These are phyloP conservation scores for Rhopalosiphum nymphaeae DNA, from an alignment of 2,888 invertebrate genomes.

Conservation along the genomic window DNA sequence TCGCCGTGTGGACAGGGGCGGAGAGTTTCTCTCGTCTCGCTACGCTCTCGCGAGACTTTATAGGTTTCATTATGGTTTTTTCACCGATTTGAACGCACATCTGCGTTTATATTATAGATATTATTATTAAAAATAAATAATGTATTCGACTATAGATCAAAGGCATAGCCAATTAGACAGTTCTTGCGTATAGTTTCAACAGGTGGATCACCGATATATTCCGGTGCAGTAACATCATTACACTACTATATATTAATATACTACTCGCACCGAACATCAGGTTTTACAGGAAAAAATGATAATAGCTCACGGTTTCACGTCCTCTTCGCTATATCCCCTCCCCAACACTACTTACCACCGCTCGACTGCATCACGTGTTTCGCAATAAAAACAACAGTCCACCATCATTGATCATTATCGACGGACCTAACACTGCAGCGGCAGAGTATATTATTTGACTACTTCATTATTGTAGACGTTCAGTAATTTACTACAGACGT, in stretches of 20 bases:
- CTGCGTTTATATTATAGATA: background rate
- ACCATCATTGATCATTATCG: background rate
- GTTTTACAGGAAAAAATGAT: constrained; percentile 35
- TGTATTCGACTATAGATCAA: constrained; percentile 7
- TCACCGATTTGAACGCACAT: background rate
- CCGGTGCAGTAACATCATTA: constrained; percentile 11
- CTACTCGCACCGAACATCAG: background rate
- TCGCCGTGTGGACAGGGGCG: background rate
- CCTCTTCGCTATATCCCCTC: background rate
- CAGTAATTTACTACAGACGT: background rate
- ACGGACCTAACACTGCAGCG: background rate
- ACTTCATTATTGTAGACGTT: constrained; percentile 23
- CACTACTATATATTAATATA: background rate
- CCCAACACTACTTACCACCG: background rate
- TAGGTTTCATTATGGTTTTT: background rate
- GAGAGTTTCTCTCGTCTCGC: background rate
- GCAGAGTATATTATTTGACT: background rate
- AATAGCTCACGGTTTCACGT: background rate
- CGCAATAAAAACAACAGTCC: constrained; percentile 9
- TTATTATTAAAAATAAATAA: background rate
- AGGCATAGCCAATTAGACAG: constrained; percentile 20
- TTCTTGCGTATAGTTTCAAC: constrained; percentile 15
- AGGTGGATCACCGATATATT: constrained; percentile 9
- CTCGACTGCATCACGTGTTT: background rate
- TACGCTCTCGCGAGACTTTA: background rate